Evolutionary conservation across 2,113 vertebrate genomes (phyloP).

Genomic region (Tragulus kanchil): DNA sequence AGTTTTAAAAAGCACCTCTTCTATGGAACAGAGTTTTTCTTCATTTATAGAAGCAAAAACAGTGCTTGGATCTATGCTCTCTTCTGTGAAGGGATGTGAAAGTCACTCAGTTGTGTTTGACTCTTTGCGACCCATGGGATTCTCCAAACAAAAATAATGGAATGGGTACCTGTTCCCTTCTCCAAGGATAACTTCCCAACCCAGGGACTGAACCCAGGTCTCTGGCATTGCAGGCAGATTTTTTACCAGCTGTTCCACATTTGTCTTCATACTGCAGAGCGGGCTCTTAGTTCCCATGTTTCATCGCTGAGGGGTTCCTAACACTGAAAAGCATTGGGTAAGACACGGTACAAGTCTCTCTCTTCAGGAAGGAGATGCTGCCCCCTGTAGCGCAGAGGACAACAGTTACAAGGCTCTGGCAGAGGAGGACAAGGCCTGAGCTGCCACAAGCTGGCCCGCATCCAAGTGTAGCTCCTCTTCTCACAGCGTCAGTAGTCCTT

Average conservation of each 20-base stretch:
- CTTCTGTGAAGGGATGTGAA: background rate
- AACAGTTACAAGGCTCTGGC: background rate
- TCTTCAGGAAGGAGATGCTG: constrained; percentile 17
- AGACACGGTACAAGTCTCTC: background rate
- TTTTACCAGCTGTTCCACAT: no score
- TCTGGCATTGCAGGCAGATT: no score
- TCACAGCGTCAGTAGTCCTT: background rate
- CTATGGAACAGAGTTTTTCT: background rate
- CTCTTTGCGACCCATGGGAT: no score
- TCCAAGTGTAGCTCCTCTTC: background rate
- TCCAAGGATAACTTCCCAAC: no score
- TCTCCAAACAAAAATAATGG: no score
- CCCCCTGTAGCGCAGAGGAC: background rate
- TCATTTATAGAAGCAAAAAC: background rate
- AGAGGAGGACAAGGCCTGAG: background rate
- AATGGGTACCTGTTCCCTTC: no score
- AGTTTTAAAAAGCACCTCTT: background rate
- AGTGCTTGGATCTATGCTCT: background rate
- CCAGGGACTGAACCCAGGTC: no score
- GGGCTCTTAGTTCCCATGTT: constrained; percentile 10
- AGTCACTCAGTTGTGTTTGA: no score
- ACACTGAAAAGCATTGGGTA: background rate
- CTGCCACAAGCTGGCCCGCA: background rate
- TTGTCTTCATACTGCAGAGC: background rate
- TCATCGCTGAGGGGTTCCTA: background rate